Percentiles rank a stretch among this genome's conserved stretches.
phyloP scores from a whole-genome alignment of 2,888 invertebrate genomes.

The Platynereis dumerilii region DNA sequence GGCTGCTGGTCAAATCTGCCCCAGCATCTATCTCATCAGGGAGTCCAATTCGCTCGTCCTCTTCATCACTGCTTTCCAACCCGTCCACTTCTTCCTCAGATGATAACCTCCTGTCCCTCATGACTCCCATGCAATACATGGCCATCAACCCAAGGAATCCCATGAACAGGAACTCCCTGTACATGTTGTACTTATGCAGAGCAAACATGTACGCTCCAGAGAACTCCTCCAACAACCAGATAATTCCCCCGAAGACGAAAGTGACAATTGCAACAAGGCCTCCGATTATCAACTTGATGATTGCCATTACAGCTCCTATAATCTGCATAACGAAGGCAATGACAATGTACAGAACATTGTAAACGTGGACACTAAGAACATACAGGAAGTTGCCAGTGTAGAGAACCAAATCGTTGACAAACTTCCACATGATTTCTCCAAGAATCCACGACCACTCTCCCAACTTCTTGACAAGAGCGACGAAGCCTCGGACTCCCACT shows the following conservation, averaged over 20 bases:
- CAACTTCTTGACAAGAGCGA: background rate
- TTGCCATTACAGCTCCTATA: slow-evolving; percentile 19
- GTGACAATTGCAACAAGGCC: slow-evolving; percentile 28
- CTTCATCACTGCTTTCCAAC: slow-evolving; percentile 10
- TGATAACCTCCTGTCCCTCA: slow-evolving; percentile 26
- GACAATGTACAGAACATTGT: slow-evolving; percentile 32
- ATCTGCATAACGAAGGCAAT: slow-evolving; percentile 30
- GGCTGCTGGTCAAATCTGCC: background rate
- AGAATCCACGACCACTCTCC: slow-evolving; percentile 18
- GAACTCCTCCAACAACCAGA: slow-evolving; percentile 34
- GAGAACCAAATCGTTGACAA: slow-evolving; percentile 31
- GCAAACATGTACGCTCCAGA: slow-evolving; percentile 35
- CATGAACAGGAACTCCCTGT: slow-evolving; percentile 39
- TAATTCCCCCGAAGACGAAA: slow-evolving; percentile 31
- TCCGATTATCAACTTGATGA: slow-evolving; percentile 22
- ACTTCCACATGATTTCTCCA: slow-evolving; percentile 31
- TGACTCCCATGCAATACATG: slow-evolving; percentile 37
- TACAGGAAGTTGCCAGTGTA: slow-evolving; percentile 31
- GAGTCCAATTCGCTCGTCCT: background rate
- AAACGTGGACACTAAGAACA: slow-evolving; percentile 26
- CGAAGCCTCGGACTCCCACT: slow-evolving; percentile 27
- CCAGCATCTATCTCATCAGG: slow-evolving; percentile 8
- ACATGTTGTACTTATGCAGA: slow-evolving; percentile 40
- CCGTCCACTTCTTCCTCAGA: slow-evolving; percentile 10
- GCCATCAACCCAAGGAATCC: slow-evolving; percentile 32